Evolutionary conservation across 2,888 invertebrate genomes (phyloP).

Genomic region (Melanchra persicariae): DNA sequence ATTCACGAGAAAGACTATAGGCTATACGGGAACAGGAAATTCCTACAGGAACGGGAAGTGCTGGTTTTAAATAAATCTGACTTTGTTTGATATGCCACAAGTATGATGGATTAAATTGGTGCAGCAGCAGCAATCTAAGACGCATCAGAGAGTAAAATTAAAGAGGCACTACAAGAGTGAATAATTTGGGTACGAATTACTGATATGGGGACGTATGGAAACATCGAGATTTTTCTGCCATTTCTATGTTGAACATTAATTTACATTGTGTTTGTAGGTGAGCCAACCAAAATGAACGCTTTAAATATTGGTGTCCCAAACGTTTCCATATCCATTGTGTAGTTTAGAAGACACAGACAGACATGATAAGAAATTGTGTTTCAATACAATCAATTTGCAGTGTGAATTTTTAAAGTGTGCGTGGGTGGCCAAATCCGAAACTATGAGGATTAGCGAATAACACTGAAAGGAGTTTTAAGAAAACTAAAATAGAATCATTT

Average conservation of each 20-base stretch:
- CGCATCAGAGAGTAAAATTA: neutral
- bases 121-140: neutral
- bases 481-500: too few species aligned
- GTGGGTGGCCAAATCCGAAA: too few species aligned
- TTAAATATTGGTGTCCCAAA: too few species aligned
- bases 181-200: neutral
- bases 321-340: neutral
- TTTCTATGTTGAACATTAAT: neutral
- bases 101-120: neutral
- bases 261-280: too few species aligned
- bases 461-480: too few species aligned
- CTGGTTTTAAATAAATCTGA: neutral
- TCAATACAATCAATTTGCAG: neutral
- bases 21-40: too few species aligned
- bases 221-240: neutral
- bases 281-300: too few species aligned
- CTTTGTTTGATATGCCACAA: neutral
- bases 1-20: too few species aligned
- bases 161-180: neutral
- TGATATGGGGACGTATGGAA: neutral
- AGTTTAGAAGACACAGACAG: neutral
- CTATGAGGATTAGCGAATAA: too few species aligned
- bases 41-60: too few species aligned
- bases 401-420: too few species aligned
- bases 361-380: neutral